These are phyloP conservation scores for Invenusta paracnida DNA, from an alignment of 2,888 invertebrate species.

Conservation along the genomic window DNA sequence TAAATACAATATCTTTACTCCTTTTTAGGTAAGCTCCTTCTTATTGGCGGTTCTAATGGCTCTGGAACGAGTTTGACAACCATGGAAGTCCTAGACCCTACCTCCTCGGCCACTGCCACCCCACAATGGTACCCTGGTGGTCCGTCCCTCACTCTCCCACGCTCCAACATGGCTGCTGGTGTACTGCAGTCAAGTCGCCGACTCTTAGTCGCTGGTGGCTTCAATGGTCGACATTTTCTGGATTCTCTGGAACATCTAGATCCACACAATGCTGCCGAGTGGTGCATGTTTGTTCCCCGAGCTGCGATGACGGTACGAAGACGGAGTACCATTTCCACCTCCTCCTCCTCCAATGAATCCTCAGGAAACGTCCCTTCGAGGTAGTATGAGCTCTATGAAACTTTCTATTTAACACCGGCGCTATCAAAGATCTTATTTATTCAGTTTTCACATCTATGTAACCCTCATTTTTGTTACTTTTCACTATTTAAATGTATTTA, in stretches of 20 bases:
- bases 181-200: not conserved
- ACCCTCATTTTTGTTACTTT: too few species aligned
- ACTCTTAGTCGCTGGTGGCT: not conserved
- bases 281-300: conserved; percentile 32
- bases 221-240: conserved; percentile 2
- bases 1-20: too few species aligned
- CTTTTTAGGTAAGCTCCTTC: conserved; percentile 5
- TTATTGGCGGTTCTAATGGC: conserved; percentile 28
- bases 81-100: conserved; percentile 1
- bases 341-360: too few species aligned
- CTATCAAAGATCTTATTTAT: too few species aligned
- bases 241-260: conserved; percentile 21
- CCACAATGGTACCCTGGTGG: not conserved
- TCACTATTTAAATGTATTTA: too few species aligned
- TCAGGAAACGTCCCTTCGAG: too few species aligned
- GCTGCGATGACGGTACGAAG: too few species aligned
- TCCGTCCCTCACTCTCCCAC: not conserved
- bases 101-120: too few species aligned
- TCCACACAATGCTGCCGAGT: not conserved
- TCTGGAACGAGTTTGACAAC: not conserved
- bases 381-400: too few species aligned
- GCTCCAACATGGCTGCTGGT: conserved; percentile 15
- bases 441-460: too few species aligned
- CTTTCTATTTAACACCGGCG: too few species aligned
- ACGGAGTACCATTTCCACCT: too few species aligned